Evolutionary conservation across 2,888 invertebrate genomes (phyloP).

Genomic region (Ametastegia equiseti): DNA sequence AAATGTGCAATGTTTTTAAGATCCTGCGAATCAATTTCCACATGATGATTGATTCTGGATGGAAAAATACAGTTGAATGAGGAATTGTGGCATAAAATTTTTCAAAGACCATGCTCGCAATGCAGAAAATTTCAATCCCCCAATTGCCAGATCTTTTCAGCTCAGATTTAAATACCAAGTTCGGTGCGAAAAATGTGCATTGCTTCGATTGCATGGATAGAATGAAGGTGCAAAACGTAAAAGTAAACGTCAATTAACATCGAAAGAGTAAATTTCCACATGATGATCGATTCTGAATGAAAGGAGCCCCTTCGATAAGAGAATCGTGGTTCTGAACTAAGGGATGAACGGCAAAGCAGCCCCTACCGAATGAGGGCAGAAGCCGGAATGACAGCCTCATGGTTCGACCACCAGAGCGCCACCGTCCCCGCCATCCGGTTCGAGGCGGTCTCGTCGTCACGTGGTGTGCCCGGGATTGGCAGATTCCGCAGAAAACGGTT

Average conservation of each 20-base stretch:
- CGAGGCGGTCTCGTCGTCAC: constrained; percentile 58
- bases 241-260: background rate
- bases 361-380: constrained; percentile 60
- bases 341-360: constrained; percentile 29
- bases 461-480: constrained; percentile 54
- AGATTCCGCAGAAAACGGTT: constrained; percentile 53
- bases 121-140: no score
- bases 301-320: background rate
- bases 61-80: no score
- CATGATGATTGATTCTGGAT: no score
- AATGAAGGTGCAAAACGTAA: background rate
- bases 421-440: constrained; percentile 61
- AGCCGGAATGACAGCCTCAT: constrained; percentile 70
- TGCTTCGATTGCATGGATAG: background rate
- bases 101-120: no score
- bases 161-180: background rate
- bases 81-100: no score
- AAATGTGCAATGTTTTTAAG: background rate
- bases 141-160: no score
- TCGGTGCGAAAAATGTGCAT: background rate
- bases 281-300: background rate
- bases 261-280: background rate
- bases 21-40: no score
- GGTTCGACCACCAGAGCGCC: constrained; percentile 67
- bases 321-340: background rate